A percentile compares a stretch with the other conserved stretches of the same genome.
Conservation (phyloP, 1,140 invertebrate species). For the Heliothis subflexa region DNA sequence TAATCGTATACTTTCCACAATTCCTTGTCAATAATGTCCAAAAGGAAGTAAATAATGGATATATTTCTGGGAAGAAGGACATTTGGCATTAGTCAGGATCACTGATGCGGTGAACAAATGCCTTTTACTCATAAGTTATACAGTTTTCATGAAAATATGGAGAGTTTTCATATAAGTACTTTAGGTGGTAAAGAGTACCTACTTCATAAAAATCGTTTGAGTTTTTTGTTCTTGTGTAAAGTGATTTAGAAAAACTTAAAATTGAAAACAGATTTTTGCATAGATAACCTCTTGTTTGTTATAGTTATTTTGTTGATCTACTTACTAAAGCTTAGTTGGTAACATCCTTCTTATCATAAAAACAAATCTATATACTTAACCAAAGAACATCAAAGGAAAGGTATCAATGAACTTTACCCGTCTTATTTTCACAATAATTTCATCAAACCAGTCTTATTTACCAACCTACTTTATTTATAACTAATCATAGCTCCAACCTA, state of each 20-base stretch:
- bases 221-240: no score
- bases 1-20: not conserved
- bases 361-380: no score
- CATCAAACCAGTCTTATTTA: not conserved
- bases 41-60: conserved; percentile 11
- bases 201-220: no score
- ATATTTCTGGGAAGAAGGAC: not conserved
- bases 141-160: not conserved
- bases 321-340: no score
- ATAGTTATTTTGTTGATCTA: no score
- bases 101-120: conserved; percentile 7
- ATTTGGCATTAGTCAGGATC: not conserved
- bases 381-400: no score
- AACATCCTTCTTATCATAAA: no score
- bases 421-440: not conserved
- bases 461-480: not conserved
- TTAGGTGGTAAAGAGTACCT: not conserved
- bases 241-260: no score
- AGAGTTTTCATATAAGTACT: not conserved
- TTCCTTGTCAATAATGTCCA: not conserved
- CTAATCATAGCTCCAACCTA: not conserved
- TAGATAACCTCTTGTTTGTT: no score
- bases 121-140: not conserved
- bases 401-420: no score
- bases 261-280: no score